phyloP scores from a whole-genome alignment of 1,140 invertebrate species.

The Drosophila nasuta region DNA sequence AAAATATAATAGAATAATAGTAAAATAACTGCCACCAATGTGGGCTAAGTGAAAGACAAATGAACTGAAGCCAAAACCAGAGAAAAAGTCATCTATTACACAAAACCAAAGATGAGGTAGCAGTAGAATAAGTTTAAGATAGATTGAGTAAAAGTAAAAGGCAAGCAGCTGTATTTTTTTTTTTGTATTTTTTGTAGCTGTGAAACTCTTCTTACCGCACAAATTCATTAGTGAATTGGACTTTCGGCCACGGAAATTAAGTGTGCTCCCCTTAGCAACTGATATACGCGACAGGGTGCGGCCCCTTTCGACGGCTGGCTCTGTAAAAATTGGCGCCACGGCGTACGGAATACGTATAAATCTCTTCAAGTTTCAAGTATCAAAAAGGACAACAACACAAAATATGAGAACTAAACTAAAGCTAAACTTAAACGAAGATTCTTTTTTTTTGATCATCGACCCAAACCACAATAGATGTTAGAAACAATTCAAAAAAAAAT shows the following conservation, averaged over 20 bases:
- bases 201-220: conserved; percentile 90
- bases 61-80: conserved; percentile 38
- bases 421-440: neutral
- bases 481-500: neutral
- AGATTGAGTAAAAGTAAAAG: conserved; percentile 58
- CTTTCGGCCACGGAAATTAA: conserved; percentile 90
- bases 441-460: neutral
- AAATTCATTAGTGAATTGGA: conserved; percentile 97
- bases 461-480: conserved; percentile 26
- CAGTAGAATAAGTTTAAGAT: conserved; percentile 32
- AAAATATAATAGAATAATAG: conserved; percentile 33
- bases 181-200: conserved; percentile 55
- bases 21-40: conserved; percentile 33
- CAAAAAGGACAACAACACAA: conserved; percentile 17
- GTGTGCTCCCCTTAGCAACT: conserved; percentile 86
- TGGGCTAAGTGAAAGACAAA: conserved; percentile 29
- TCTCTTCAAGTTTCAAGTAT: conserved; percentile 10
- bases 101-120: conserved; percentile 44
- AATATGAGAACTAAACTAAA: conserved; percentile 29
- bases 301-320: conserved; percentile 84
- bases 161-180: conserved; percentile 60
- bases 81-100: conserved; percentile 17
- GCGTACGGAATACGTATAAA: conserved; percentile 9
- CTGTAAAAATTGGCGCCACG: conserved; percentile 75
- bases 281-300: conserved; percentile 84